Conservation (phyloP, 2,113 vertebrate species). For the Nycticebus coucang region DNA sequence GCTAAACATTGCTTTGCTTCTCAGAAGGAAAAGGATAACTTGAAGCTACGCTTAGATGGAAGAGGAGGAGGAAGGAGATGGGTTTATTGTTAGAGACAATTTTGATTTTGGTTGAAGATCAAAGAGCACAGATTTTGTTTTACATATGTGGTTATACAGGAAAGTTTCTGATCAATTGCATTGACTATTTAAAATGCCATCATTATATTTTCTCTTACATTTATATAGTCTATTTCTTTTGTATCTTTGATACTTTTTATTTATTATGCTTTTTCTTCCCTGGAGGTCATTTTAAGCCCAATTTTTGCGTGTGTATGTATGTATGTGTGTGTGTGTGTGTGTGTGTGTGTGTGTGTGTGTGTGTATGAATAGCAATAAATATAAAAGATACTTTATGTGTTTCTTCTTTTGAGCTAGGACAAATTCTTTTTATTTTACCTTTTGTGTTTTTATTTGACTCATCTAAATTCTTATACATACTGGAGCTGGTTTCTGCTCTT, state of each 20-base stretch:
- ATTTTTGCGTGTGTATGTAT: neutral
- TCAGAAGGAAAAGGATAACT: neutral
- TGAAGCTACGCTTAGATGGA: slow-evolving; percentile 14
- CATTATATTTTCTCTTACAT: slow-evolving; percentile 41
- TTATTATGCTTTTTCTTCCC: slow-evolving; percentile 35
- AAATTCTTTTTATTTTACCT: slow-evolving; percentile 24
- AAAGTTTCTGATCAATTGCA: slow-evolving; percentile 48
- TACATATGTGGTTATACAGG: neutral
- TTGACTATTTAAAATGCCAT: slow-evolving; percentile 4
- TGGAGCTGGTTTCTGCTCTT: slow-evolving; percentile 20
- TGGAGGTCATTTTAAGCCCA: slow-evolving; percentile 51
- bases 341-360: neutral
- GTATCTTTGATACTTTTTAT: slow-evolving; percentile 16
- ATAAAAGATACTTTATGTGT: neutral
- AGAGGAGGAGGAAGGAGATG: neutral
- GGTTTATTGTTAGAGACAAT: neutral
- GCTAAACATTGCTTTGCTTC: slow-evolving; percentile 16
- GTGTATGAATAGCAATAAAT: neutral
- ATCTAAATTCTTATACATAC: neutral
- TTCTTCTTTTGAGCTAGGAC: slow-evolving; percentile 36
- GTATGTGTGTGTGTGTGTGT: neutral
- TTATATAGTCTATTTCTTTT: slow-evolving; percentile 23
- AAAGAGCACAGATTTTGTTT: slow-evolving; percentile 6
- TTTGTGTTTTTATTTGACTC: slow-evolving; percentile 26
- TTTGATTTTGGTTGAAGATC: slow-evolving; percentile 53